phyloP scores from a whole-genome alignment of 2,113 vertebrate genomes.

The Trogon melanurus region DNA sequence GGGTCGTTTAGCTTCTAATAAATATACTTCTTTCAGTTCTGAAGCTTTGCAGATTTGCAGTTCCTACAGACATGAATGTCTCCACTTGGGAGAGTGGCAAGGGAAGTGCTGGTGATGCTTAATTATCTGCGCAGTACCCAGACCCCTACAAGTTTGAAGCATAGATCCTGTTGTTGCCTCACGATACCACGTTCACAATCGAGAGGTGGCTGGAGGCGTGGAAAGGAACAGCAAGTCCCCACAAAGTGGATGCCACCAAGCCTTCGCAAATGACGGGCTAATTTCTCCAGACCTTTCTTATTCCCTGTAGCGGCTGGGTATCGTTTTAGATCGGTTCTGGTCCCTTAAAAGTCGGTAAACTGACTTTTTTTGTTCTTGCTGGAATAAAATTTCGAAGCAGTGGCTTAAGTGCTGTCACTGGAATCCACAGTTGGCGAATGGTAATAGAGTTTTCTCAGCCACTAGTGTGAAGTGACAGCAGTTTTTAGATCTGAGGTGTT shows the following conservation, averaged over 20 bases:
- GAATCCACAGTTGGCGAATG: neutral
- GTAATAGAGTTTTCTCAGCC: neutral
- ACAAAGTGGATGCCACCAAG: neutral
- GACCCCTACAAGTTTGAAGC: rapidly evolving
- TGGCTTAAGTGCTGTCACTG: neutral
- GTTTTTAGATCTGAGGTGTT: neutral
- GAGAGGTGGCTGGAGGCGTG: neutral
- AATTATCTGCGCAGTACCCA: neutral
- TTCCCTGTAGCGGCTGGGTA: neutral
- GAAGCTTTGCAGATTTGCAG: neutral
- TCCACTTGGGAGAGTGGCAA: neutral
- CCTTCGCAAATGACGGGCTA: neutral
- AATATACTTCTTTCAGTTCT: neutral
- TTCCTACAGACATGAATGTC: neutral
- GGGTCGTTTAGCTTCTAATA: neutral
- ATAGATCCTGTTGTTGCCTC: neutral
- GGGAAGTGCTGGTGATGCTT: neutral
- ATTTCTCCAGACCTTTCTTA: neutral
- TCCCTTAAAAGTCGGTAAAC: neutral
- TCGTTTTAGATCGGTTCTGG: neutral
- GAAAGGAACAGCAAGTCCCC: neutral
- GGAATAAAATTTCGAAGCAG: neutral
- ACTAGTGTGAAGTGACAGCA: neutral
- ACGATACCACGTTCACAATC: rapidly evolving
- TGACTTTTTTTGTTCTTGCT: neutral